Conservation (phyloP, 2,888 invertebrate species). For the Scaptomyza cyrtandrae region DNA sequence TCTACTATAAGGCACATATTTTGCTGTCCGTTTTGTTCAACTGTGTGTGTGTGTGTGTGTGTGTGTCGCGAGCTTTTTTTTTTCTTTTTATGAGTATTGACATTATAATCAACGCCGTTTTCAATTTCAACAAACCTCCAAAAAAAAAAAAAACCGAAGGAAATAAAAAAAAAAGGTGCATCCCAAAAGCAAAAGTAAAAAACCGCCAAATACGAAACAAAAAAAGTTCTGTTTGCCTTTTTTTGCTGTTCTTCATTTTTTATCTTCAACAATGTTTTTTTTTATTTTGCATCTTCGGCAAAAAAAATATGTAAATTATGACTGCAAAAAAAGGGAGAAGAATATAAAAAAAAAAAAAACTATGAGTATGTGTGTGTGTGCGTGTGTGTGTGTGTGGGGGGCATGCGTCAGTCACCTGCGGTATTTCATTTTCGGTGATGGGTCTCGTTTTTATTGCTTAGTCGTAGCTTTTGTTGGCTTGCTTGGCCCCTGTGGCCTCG, state of each 20-base stretch:
- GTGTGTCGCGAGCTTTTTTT: slow-evolving; percentile 43
- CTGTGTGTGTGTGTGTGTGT: slow-evolving; percentile 24
- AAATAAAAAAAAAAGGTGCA: slow-evolving; percentile 59
- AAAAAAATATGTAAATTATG: slow-evolving; percentile 76
- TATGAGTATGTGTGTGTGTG: slow-evolving; percentile 8
- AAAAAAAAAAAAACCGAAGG: not conserved
- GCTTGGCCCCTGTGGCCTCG: slow-evolving; percentile 13
- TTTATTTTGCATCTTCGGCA: slow-evolving; percentile 49
- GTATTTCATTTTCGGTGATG: slow-evolving; percentile 65
- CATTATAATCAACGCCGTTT: slow-evolving; percentile 81
- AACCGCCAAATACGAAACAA: slow-evolving; percentile 43
- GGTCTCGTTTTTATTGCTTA: slow-evolving; percentile 68
- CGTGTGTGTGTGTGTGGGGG: slow-evolving; percentile 46
- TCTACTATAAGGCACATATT: slow-evolving; percentile 37
- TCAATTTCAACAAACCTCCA: slow-evolving; percentile 68
- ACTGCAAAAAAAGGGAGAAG: slow-evolving; percentile 24
- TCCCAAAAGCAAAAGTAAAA: slow-evolving; percentile 45
- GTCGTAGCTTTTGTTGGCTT: slow-evolving; percentile 5
- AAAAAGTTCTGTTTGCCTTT: slow-evolving; percentile 68
- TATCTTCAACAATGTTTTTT: slow-evolving; percentile 45
- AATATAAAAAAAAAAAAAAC: slow-evolving; percentile 15
- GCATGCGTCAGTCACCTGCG: slow-evolving; percentile 80
- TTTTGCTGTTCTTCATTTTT: slow-evolving; percentile 51
- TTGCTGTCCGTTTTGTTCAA: slow-evolving; percentile 5
- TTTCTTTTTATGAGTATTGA: slow-evolving; percentile 76